These are phyloP conservation scores for Deilephila porcellus DNA, from an alignment of 2,888 invertebrate genomes.

Conservation along the genomic window DNA sequence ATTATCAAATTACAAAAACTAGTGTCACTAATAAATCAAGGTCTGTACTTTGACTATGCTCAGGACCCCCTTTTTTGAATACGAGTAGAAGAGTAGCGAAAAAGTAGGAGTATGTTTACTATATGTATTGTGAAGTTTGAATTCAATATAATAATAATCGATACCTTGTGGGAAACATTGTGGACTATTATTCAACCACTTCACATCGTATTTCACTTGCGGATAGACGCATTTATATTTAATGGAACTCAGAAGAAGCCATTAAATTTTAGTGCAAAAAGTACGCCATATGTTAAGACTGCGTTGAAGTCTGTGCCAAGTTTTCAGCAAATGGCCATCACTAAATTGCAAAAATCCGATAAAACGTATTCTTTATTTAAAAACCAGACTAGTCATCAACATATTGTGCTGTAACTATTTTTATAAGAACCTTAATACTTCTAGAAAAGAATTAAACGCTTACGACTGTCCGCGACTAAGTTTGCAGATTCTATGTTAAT, in stretches of 20 bases:
- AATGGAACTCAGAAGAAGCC: neutral
- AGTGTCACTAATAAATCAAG: no score
- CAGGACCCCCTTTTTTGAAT: no score
- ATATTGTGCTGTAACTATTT: neutral
- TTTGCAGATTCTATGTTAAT: neutral
- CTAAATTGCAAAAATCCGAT: conserved; percentile 13
- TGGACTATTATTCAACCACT: no score
- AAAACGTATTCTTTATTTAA: conserved; percentile 15
- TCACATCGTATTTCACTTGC: neutral
- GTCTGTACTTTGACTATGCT: no score
- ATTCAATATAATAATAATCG: no score
- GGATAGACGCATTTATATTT: neutral
- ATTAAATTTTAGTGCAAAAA: conserved; percentile 25
- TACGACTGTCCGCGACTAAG: neutral
- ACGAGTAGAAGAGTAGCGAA: no score
- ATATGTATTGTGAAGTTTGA: no score
- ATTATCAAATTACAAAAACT: no score
- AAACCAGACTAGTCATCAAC: neutral
- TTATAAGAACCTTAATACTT: neutral
- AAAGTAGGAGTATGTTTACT: no score
- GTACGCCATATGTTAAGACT: conserved; percentile 25
- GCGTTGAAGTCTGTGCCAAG: conserved; percentile 21
- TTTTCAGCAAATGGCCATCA: conserved; percentile 26
- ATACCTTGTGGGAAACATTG: no score
- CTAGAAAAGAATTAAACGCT: neutral